phyloP scores from a whole-genome alignment of 2,888 invertebrate genomes.

The Cephus pygmeus region DNA sequence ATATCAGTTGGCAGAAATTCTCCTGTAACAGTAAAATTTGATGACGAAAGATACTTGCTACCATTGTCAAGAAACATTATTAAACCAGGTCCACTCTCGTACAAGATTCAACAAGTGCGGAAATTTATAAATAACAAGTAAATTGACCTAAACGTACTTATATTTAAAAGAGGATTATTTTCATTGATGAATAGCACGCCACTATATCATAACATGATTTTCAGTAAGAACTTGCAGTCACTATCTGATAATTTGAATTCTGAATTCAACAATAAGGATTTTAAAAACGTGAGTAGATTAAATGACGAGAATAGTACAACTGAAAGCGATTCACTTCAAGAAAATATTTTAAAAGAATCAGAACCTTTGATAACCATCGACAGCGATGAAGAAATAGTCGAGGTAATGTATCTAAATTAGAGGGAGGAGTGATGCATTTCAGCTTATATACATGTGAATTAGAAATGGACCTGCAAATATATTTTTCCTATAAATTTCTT shows the following conservation, averaged over 20 bases:
- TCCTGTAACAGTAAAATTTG: slow-evolving; percentile 21
- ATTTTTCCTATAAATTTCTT: not conserved
- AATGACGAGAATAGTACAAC: not conserved
- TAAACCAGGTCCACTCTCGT: slow-evolving; percentile 52
- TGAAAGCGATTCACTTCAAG: not conserved
- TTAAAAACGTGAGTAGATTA: not conserved
- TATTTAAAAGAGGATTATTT: not conserved
- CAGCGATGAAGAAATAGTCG: slow-evolving; percentile 27
- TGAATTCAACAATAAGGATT: not conserved
- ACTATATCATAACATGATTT: not conserved
- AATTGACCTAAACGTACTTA: not conserved
- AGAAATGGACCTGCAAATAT: not conserved
- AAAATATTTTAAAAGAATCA: not conserved
- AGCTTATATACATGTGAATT: not conserved
- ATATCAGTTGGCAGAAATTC: slow-evolving; percentile 56
- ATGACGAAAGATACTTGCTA: not conserved
- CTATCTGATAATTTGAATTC: not conserved
- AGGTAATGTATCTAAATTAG: slow-evolving; percentile 14
- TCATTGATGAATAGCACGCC: not conserved
- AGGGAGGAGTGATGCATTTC: not conserved
- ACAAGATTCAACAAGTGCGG: slow-evolving; percentile 35
- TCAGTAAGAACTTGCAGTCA: not conserved
- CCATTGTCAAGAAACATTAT: not conserved
- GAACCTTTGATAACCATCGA: slow-evolving; percentile 13
- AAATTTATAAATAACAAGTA: not conserved